Conservation (phyloP, 1,140 invertebrate genomes). For the Zelostemma sp. region DNA sequence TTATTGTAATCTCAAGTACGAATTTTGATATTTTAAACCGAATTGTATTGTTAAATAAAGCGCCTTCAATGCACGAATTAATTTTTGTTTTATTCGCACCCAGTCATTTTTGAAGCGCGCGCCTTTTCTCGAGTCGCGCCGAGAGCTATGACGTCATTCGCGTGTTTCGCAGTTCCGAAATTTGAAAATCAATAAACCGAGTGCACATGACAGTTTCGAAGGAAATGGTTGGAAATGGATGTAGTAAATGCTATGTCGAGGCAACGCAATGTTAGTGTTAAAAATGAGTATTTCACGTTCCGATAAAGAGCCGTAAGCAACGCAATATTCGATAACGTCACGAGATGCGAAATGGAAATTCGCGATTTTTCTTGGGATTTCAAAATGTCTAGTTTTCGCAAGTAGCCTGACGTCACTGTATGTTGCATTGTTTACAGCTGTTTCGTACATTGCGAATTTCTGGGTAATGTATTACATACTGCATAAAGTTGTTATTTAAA, state of each 20-base stretch:
- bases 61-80: background rate
- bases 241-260: constrained; percentile 55
- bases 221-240: constrained; percentile 56
- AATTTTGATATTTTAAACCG: too few relatives aligned
- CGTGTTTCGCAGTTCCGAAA: constrained; percentile 56
- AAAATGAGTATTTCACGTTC: constrained; percentile 44
- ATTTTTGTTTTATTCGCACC: background rate
- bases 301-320: constrained; percentile 19
- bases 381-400: constrained; percentile 64
- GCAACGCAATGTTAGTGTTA: constrained; percentile 43
- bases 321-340: constrained; percentile 50
- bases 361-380: constrained; percentile 64
- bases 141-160: constrained; percentile 58
- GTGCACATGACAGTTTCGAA: constrained; percentile 59
- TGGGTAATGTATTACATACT: too few relatives aligned
- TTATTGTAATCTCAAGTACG: too few relatives aligned
- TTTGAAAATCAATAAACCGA: constrained; percentile 67
- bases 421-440: constrained; percentile 28
- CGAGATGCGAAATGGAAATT: constrained; percentile 60
- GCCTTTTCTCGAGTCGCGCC: background rate
- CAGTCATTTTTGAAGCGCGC: background rate
- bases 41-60: background rate
- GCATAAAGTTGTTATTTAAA: constrained; percentile 1
- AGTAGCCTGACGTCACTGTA: constrained; percentile 38
- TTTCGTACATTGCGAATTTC: background rate